These are phyloP conservation scores for Euclidia mi DNA, from an alignment of 2,888 invertebrate species.

Conservation along the genomic window DNA sequence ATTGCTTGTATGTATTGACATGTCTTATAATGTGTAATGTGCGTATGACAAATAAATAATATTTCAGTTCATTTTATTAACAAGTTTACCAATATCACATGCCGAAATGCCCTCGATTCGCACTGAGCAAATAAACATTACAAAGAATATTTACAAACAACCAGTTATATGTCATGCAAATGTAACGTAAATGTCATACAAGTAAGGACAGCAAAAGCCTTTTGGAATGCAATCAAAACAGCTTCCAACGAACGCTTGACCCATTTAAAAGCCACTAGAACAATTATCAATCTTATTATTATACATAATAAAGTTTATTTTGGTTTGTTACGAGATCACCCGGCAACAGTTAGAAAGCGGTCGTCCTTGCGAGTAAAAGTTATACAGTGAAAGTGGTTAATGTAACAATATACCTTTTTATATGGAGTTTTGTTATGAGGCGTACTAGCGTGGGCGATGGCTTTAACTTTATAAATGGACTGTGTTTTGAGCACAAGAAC, in stretches of 20 bases:
- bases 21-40: too few species aligned
- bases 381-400: constrained; percentile 74
- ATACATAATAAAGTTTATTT: constrained; percentile 30
- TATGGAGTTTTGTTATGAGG: constrained; percentile 10
- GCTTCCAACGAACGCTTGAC: constrained; percentile 29
- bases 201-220: too few species aligned
- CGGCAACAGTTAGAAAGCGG: constrained; percentile 70
- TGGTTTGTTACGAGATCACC: constrained; percentile 22
- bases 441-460: not conserved
- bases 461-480: not conserved
- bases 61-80: too few species aligned
- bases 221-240: constrained; percentile 22
- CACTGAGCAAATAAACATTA: too few species aligned
- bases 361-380: constrained; percentile 81
- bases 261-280: constrained; percentile 30
- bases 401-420: constrained; percentile 41
- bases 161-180: too few species aligned
- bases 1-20: too few species aligned
- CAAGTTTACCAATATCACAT: too few species aligned
- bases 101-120: too few species aligned
- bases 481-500: not conserved
- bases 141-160: too few species aligned
- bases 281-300: constrained; percentile 23
- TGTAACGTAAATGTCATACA: too few species aligned
- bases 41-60: too few species aligned